These are phyloP conservation scores for Himalopsyche kuldschensis DNA, from an alignment of 2,888 invertebrate species.

Conservation along the genomic window DNA sequence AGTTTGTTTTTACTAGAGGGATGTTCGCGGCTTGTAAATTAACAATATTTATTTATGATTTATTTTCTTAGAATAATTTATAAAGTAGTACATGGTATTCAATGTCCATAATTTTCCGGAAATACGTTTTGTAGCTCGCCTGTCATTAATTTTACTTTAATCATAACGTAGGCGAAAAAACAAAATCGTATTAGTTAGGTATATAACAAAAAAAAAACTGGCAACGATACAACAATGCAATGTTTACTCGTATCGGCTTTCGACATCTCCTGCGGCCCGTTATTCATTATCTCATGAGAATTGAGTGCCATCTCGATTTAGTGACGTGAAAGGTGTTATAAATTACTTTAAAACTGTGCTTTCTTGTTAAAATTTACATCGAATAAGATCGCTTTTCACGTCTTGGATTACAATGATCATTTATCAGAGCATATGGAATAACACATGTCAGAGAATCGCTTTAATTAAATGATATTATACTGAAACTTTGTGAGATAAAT, in stretches of 20 bases:
- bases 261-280: slow-evolving; percentile 11
- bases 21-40: too few relatives aligned
- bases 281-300: slow-evolving; percentile 14
- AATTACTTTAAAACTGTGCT: slow-evolving; percentile 10
- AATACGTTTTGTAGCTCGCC: not conserved
- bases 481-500: too few relatives aligned
- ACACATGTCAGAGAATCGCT: too few relatives aligned
- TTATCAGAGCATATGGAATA: too few relatives aligned
- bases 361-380: not conserved
- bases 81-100: too few relatives aligned
- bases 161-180: not conserved
- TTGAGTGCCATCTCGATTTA: slow-evolving; percentile 8
- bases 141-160: not conserved
- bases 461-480: too few relatives aligned
- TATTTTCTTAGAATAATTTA: too few relatives aligned
- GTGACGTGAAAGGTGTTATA: slow-evolving; percentile 26
- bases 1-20: too few relatives aligned
- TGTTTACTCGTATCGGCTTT: slow-evolving; percentile 14
- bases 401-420: too few relatives aligned
- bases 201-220: not conserved
- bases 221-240: slow-evolving; percentile 5
- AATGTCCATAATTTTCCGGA: too few relatives aligned
- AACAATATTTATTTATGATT: too few relatives aligned
- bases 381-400: too few relatives aligned
- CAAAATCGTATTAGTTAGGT: not conserved